Conservation (phyloP, 1,140 invertebrate species). For the Drosophila rhopaloa region DNA sequence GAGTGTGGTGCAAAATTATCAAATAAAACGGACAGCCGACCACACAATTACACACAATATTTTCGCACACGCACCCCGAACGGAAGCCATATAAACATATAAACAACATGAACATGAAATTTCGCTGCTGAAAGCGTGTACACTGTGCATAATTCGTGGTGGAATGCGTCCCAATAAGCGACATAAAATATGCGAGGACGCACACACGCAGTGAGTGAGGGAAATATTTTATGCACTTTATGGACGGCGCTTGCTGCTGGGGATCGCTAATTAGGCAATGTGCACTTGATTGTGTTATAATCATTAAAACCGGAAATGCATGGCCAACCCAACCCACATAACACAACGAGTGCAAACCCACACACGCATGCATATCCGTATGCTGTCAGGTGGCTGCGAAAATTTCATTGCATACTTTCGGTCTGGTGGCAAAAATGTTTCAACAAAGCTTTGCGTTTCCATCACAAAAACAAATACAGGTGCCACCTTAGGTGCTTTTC, state of each 20-base stretch:
- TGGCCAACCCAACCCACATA: constrained; percentile 33
- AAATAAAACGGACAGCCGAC: constrained; percentile 53
- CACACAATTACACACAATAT: constrained; percentile 44
- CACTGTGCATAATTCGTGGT: constrained; percentile 16
- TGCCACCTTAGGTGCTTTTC: neutral
- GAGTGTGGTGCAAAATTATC: constrained; percentile 53
- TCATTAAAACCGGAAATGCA: constrained; percentile 79
- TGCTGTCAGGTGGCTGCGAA: constrained; percentile 17
- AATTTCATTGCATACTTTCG: constrained; percentile 32
- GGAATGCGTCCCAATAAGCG: constrained; percentile 64
- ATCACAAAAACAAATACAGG: constrained; percentile 14
- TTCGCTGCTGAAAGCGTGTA: constrained; percentile 40
- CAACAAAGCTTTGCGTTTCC: constrained; percentile 14
- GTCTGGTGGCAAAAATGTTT: constrained; percentile 20
- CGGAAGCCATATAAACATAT: constrained; percentile 20
- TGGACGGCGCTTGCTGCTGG: constrained; percentile 41
- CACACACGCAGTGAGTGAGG: constrained; percentile 37
- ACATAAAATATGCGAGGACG: constrained; percentile 60
- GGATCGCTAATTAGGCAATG: constrained; percentile 78
- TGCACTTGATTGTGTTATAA: constrained; percentile 82
- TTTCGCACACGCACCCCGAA: constrained; percentile 19
- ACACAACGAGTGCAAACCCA: constrained; percentile 15
- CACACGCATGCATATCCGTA: neutral
- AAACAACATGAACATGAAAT: constrained; percentile 16
- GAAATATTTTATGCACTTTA: constrained; percentile 79